phyloP scores from a whole-genome alignment of 2,888 invertebrate species.

The Tachina lurida region DNA sequence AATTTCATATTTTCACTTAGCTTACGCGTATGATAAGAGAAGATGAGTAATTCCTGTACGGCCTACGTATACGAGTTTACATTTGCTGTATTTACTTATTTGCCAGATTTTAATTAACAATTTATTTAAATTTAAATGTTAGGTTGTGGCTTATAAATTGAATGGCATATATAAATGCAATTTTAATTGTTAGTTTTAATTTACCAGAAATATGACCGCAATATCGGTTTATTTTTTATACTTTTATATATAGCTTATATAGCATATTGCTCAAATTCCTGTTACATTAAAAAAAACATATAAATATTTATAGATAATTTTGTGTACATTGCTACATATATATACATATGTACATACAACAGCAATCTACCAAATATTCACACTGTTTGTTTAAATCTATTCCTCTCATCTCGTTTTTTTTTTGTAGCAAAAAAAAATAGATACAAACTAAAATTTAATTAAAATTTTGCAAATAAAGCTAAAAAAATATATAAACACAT shows the following conservation, averaged over 20 bases:
- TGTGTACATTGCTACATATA: neutral
- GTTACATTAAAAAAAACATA: conserved; percentile 16
- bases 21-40: too few relatives aligned
- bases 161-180: conserved; percentile 71
- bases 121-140: conserved; percentile 67
- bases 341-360: neutral
- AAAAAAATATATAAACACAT: neutral
- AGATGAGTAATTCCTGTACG: neutral
- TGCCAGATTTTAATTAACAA: conserved; percentile 60
- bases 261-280: neutral
- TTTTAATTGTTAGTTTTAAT: conserved; percentile 72
- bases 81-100: conserved; percentile 8
- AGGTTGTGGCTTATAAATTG: conserved; percentile 64
- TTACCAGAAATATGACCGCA: conserved; percentile 68
- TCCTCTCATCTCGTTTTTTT: neutral
- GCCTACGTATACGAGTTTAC: neutral
- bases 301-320: conserved; percentile 21
- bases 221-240: conserved; percentile 49
- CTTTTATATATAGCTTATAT: neutral
- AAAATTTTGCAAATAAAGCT: conserved; percentile 53
- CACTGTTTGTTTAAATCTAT: conserved; percentile 39
- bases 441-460: conserved; percentile 57
- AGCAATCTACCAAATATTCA: conserved; percentile 34
- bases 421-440: conserved; percentile 10
- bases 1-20: too few relatives aligned